Evolutionary conservation across 2,888 invertebrate species (phyloP).

Genomic region (Lordiphosa fenestrarum): DNA sequence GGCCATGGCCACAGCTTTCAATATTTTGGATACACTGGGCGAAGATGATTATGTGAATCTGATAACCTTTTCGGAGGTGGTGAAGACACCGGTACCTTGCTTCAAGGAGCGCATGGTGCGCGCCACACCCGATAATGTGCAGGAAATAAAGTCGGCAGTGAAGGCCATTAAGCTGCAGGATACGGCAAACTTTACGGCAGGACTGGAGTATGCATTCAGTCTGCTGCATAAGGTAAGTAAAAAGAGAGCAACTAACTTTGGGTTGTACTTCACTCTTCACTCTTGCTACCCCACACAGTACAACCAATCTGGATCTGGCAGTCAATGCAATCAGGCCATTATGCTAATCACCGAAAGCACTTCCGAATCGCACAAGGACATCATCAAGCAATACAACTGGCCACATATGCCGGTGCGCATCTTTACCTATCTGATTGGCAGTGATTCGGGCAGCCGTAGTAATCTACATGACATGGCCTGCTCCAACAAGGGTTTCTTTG

Average conservation of each 20-base stretch:
- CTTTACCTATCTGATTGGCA: constrained; percentile 97
- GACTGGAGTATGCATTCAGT: constrained; percentile 95
- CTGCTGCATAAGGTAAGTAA: constrained; percentile 89
- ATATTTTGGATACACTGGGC: constrained; percentile 95
- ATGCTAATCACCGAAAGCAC: constrained; percentile 98
- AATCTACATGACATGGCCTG: constrained; percentile 98
- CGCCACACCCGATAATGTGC: constrained; percentile 90
- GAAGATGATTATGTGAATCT: constrained; percentile 99
- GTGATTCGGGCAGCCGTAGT: constrained; percentile 92
- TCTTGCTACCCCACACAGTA: constrained; percentile 82
- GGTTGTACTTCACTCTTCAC: not conserved
- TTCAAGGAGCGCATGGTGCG: constrained; percentile 93
- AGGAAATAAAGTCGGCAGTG: constrained; percentile 89
- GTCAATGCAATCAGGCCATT: constrained; percentile 98
- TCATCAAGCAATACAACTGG: constrained; percentile 92
- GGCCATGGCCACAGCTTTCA: constrained; percentile 92
- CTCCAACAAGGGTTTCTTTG: constrained; percentile 92
- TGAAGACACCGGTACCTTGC: constrained; percentile 92
- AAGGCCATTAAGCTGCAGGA: constrained; percentile 88
- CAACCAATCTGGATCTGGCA: constrained; percentile 91
- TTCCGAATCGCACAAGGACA: constrained; percentile 85
- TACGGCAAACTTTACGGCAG: constrained; percentile 95
- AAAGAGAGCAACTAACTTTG: not conserved
- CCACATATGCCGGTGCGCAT: constrained; percentile 96
- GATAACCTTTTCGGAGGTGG: constrained; percentile 91